Evolutionary conservation across 2,888 invertebrate genomes (phyloP), one percentile per base, ranked within the genome.

Genomic region (Lysandra coridon): DNA sequence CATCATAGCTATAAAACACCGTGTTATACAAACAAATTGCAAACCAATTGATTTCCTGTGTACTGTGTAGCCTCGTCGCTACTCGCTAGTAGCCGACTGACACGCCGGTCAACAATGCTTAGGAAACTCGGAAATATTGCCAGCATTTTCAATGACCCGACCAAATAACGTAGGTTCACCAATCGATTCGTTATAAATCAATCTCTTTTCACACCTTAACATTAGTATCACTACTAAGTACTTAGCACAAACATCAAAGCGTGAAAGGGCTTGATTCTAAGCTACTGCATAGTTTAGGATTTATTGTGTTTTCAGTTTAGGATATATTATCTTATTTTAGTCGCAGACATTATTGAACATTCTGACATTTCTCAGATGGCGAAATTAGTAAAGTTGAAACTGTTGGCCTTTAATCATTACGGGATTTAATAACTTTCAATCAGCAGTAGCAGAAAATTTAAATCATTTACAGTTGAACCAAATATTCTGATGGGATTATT

Each of bases 341-440:
- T n/a, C 23, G 17, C 62, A 62, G 62, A n/a, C 7, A 62, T 69
- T 12, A 12, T 30, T 33, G 23, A 33, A 69, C 23, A 69, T 69
- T 69, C 33, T 69, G 33, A 12, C 64, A 69, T 33, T 69, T 69
- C 64, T 69, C 33, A 69, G 37, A 69, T 37, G 33, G 33, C 37
- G 69, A 69, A 69, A 69, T 69, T 69, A 69, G 69, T 33, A 69
- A 69, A 69, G 69, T 69, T 69, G 14, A 69, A 69, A 69, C 69
- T 69, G 69, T 69, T 37, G 17, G 69, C 37, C 69, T 69, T 37
- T 37, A 33, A 69, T 37, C 17, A 69, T 69, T 37, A 37, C 33
- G 4, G 1, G 33, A 33, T 37, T 69, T 69, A 69, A 69, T 69
- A 17, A 37, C 69, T 69, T 69, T 69, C 69, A 69, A 69, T 69